These are phyloP conservation scores for Misgurnus mizolepis DNA, from an alignment of 2,113 vertebrate genomes.

Conservation along the genomic window DNA sequence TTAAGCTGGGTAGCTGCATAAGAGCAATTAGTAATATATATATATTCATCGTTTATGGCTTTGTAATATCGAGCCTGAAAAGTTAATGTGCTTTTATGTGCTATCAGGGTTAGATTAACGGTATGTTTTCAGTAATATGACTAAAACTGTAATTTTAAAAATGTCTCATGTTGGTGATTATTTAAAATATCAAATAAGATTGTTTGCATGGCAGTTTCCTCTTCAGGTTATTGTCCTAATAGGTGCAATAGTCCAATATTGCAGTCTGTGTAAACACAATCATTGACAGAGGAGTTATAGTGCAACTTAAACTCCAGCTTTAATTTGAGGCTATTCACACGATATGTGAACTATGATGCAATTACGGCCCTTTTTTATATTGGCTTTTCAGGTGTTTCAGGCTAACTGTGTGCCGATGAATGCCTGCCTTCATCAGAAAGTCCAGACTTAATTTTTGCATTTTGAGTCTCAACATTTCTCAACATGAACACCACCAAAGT, in stretches of 20 bases:
- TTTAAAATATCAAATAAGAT: background rate
- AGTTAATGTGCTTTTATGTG: background rate
- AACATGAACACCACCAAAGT: slow-evolving; percentile 27
- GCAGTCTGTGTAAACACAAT: slow-evolving; percentile 18
- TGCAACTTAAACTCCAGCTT: slow-evolving; percentile 16
- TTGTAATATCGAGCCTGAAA: background rate
- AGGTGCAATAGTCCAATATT: background rate
- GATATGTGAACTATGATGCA: slow-evolving; percentile 14
- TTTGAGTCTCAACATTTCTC: slow-evolving; percentile 3
- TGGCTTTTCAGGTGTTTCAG: slow-evolving; percentile 14
- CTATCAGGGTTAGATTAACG: background rate
- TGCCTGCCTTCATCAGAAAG: slow-evolving; percentile 2
- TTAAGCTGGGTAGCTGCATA: background rate
- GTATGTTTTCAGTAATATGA: background rate
- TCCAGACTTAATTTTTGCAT: slow-evolving; percentile 20
- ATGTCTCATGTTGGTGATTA: slow-evolving; percentile 12
- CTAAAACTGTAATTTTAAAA: slow-evolving; percentile 1
- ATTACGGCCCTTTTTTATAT: slow-evolving; percentile 22
- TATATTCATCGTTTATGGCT: slow-evolving; percentile 23
- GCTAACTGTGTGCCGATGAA: background rate
- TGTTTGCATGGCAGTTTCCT: background rate
- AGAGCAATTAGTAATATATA: background rate
- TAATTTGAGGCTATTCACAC: slow-evolving; percentile 32
- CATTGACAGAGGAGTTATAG: slow-evolving; percentile 18
- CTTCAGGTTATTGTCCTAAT: slow-evolving; percentile 13